Evolutionary conservation across 2,888 invertebrate species (phyloP).

Genomic region (Sinohyriopsis cumingii): DNA sequence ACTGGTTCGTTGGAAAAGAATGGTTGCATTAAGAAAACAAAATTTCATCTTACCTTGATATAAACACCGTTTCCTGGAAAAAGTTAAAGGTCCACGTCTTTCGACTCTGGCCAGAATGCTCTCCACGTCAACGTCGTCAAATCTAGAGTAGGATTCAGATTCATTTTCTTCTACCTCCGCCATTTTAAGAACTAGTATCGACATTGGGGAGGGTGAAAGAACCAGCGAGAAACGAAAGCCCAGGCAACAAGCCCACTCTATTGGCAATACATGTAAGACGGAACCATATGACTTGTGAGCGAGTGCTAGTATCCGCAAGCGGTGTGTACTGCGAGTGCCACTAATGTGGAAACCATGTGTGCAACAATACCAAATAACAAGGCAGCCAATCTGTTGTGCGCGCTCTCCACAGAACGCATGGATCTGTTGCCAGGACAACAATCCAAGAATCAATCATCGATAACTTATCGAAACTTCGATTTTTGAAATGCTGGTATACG

Average conservation of each 20-base stretch:
- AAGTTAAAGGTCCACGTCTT: constrained; percentile 40
- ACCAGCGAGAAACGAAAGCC: constrained; percentile 9
- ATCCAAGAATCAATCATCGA: too few relatives aligned
- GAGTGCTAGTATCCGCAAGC: too few relatives aligned
- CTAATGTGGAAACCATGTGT: too few relatives aligned
- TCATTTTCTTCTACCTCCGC: constrained; percentile 43
- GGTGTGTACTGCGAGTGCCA: too few relatives aligned
- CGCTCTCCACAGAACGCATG: too few relatives aligned
- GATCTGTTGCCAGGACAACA: too few relatives aligned
- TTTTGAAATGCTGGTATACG: too few relatives aligned
- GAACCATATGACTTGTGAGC: too few relatives aligned
- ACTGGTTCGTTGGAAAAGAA: neutral
- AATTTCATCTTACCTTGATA: constrained; percentile 41
- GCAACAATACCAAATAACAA: too few relatives aligned
- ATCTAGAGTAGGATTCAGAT: constrained; percentile 29
- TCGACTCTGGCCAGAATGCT: constrained; percentile 47
- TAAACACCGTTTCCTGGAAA: constrained; percentile 39
- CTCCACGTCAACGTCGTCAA: constrained; percentile 50
- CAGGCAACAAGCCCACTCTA: constrained; percentile 9
- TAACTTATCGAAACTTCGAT: too few relatives aligned
- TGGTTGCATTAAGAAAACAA: neutral
- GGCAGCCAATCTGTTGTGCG: too few relatives aligned
- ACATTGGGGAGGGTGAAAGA: constrained; percentile 5
- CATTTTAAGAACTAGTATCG: constrained; percentile 21
- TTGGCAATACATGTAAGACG: neutral